Evolutionary conservation across 2,888 invertebrate genomes (phyloP).

Genomic region (Melinaea marsaeus): DNA sequence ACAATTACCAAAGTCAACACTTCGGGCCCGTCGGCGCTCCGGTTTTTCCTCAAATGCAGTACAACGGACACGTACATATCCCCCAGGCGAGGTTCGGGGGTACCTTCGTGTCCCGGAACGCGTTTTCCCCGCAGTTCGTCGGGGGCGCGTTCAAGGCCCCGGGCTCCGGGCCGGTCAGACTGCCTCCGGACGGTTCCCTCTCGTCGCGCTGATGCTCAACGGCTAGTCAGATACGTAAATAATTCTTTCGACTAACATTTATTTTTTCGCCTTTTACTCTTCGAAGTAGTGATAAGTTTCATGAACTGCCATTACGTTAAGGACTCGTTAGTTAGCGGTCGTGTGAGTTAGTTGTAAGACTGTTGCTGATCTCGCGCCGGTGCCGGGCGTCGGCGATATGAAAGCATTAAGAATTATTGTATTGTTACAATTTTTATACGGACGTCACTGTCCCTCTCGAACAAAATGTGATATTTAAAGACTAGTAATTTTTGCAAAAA

Average conservation of each 20-base stretch:
- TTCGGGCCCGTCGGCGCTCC: slow-evolving; percentile 57
- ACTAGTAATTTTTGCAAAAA: slow-evolving; percentile 68
- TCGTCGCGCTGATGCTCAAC: slow-evolving; percentile 49
- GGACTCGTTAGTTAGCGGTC: slow-evolving; percentile 37
- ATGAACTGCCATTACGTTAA: slow-evolving; percentile 71
- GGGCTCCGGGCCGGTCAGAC: slow-evolving; percentile 58
- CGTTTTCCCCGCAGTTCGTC: slow-evolving; percentile 47
- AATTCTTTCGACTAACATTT: slow-evolving; percentile 42
- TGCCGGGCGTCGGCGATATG: slow-evolving; percentile 68
- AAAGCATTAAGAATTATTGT: slow-evolving; percentile 77
- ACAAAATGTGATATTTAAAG: slow-evolving; percentile 77
- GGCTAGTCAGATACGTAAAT: slow-evolving; percentile 43
- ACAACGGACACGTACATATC: slow-evolving; percentile 66
- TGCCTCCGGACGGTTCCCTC: slow-evolving; percentile 58
- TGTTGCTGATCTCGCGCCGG: slow-evolving; percentile 74
- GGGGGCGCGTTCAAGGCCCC: slow-evolving; percentile 57
- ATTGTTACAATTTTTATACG: slow-evolving; percentile 71
- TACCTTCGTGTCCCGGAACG: slow-evolving; percentile 38
- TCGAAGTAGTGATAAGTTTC: slow-evolving; percentile 53
- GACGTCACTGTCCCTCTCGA: slow-evolving; percentile 75
- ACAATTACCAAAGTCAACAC: slow-evolving; percentile 44
- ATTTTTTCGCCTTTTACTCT: slow-evolving; percentile 52
- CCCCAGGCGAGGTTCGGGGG: slow-evolving; percentile 58
- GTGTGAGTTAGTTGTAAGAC: slow-evolving; percentile 55
- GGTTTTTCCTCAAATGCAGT: slow-evolving; percentile 69